A percentile compares a stretch with the other conserved stretches of the same genome.
Evolutionary conservation across 2,888 invertebrate genomes (phyloP).

Genomic region (Saturnia pavonia): DNA sequence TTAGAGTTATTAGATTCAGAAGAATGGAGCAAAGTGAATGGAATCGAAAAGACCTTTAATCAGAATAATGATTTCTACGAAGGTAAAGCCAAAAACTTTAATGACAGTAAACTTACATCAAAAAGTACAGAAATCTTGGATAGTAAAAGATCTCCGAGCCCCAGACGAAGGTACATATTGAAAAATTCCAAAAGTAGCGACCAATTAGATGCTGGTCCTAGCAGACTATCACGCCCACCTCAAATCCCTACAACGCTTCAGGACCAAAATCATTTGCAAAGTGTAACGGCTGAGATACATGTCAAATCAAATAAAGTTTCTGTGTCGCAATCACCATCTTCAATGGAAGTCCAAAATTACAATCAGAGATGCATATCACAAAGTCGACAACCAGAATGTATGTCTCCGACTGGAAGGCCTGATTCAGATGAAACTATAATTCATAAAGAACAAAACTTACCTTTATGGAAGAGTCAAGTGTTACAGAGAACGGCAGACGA

Average conservation of each 20-base stretch:
- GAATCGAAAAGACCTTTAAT: slow-evolving; percentile 65
- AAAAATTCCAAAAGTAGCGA: slow-evolving; percentile 73
- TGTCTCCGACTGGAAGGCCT: slow-evolving; percentile 57
- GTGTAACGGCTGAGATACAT: slow-evolving; percentile 75
- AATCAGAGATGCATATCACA: slow-evolving; percentile 59
- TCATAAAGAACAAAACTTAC: slow-evolving; percentile 47
- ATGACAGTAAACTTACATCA: slow-evolving; percentile 69
- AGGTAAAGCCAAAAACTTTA: slow-evolving; percentile 68
- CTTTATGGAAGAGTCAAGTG: slow-evolving; percentile 74
- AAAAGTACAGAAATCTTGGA: slow-evolving; percentile 78
- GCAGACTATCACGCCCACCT: slow-evolving; percentile 57
- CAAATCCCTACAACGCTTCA: slow-evolving; percentile 43
- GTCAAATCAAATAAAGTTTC: slow-evolving; percentile 68
- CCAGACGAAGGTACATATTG: slow-evolving; percentile 56
- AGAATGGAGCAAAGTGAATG: slow-evolving; percentile 71
- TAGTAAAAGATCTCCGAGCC: slow-evolving; percentile 59
- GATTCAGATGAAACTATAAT: slow-evolving; percentile 53
- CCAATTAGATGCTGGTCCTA: slow-evolving; percentile 66
- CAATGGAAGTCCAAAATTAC: slow-evolving; percentile 58
- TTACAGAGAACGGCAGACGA: slow-evolving; percentile 74
- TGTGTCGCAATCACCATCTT: slow-evolving; percentile 67
- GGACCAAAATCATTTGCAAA: slow-evolving; percentile 52
- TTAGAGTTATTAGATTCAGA: slow-evolving; percentile 82
- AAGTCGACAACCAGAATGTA: slow-evolving; percentile 61
- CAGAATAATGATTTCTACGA: slow-evolving; percentile 63